Base-by-base conservation (phyloP, 2,888 invertebrate species). In the Prosapia bicincta region DNA sequence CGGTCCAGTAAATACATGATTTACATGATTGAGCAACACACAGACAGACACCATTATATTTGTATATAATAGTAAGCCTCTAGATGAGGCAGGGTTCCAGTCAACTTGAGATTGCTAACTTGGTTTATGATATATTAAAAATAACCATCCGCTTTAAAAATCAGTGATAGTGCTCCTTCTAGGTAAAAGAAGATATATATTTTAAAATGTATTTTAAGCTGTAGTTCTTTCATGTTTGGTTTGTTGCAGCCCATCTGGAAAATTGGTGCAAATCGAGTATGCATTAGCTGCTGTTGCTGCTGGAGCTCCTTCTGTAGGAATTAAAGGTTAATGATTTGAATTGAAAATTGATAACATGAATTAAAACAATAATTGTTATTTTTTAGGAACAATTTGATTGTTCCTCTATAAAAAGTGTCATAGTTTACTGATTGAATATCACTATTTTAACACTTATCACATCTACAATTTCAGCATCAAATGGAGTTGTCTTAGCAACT, bases 251-350 rank as follows among this genome's bases (percentile, higher is more conserved):
- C 99, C 99, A 23, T 99, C 99, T 26, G 99, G 99, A 80, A 99
- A 99, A 87, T 88, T 99, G 82, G 99, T 99, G 74, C 99, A 99
- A 87, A 98, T 99, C 82, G 99, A 99, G 88, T 99, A 99, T 93
- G 99, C 99, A 3, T 88, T 99, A 85, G 98, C 98, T 74, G 99
- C 99, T 30, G 99, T 99, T 26, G 96, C 97, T 77, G 97, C 98
- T 79, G 99, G 99, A 78, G 98, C 99, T 3, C 98, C 99, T 2
- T 98, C 99, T 76, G 99, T 99, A 80, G 99, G 99, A 65, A 98
- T 99, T 76, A 97, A 98, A 91, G 95, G 95, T 95, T 86, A 83
- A 25, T 74, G 10, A 25, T 70, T 30, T 30, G 30, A 30, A 5
- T 30, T 30, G 9, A n/a, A n/a, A n/a, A n/a, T n/a, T n/a, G n/a